phyloP scores from a whole-genome alignment of 2,888 invertebrate species.

The Electrophaes corylata region DNA sequence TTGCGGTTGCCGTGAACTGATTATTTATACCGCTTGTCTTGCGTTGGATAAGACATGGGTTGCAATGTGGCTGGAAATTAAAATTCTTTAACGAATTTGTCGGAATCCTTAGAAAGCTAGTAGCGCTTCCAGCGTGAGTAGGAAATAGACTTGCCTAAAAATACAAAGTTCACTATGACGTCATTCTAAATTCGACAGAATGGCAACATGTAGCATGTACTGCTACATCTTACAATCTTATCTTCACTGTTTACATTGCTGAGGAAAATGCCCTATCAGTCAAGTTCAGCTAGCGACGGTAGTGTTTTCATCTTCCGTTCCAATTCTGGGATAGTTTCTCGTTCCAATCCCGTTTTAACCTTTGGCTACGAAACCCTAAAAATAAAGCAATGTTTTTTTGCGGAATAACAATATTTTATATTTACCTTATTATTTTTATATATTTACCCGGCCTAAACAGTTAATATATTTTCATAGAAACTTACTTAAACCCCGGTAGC shows the following conservation, averaged over 20 bases:
- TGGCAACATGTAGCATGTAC: not conserved
- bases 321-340: too few species aligned
- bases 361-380: too few species aligned
- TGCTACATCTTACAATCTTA: conserved; percentile 1
- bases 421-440: too few species aligned
- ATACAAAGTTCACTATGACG: not conserved
- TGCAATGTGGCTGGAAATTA: conserved; percentile 10
- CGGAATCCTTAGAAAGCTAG: not conserved
- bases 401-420: too few species aligned
- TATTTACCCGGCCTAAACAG: too few species aligned
- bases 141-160: not conserved
- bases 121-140: not conserved
- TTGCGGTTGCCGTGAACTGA: conserved; percentile 47
- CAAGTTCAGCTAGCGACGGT: not conserved
- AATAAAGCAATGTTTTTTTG: too few species aligned
- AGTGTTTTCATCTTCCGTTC: too few species aligned
- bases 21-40: conserved; percentile 32
- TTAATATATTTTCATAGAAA: too few species aligned
- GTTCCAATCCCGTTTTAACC: too few species aligned
- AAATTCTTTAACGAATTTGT: not conserved
- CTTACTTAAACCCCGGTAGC: too few species aligned
- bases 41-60: conserved; percentile 16
- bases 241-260: not conserved
- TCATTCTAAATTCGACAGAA: not conserved
- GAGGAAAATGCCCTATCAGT: not conserved